Evolutionary conservation across 2,113 vertebrate species (phyloP).

Genomic region (Mastomys coucha): DNA sequence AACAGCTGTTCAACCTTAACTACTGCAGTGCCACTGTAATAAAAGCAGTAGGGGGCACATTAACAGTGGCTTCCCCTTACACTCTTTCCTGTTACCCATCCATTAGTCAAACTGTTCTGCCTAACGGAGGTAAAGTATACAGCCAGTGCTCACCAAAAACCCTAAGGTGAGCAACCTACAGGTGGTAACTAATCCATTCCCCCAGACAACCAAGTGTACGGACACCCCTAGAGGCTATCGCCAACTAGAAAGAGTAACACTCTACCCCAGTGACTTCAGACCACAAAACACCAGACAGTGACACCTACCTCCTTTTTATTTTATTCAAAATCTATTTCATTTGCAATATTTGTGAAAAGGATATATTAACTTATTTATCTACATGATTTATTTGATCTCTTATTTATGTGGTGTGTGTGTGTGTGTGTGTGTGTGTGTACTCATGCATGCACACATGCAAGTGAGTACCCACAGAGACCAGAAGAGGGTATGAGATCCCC

Average conservation of each 20-base stretch:
- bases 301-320: constrained; percentile 49
- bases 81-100: constrained; percentile 87
- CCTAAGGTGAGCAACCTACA: constrained; percentile 82
- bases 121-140: constrained; percentile 82
- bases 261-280: constrained; percentile 41
- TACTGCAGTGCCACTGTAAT: constrained; percentile 85
- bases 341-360: background rate
- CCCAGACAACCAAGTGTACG: constrained; percentile 55
- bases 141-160: constrained; percentile 73
- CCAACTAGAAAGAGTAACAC: constrained; percentile 30
- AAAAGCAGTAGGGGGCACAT: constrained; percentile 88
- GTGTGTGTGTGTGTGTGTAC: background rate
- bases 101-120: constrained; percentile 84
- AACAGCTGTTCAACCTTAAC: constrained; percentile 89
- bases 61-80: constrained; percentile 85
- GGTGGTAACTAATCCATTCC: constrained; percentile 72
- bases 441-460: background rate
- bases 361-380: background rate
- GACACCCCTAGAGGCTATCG: constrained; percentile 57
- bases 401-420: background rate
- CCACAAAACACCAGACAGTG: constrained; percentile 29
- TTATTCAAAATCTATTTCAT: constrained; percentile 46
- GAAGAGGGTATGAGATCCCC: background rate
- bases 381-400: background rate
- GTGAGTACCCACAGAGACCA: background rate